A percentile compares a stretch with the other conserved stretches of the same genome.
Conservation (phyloP, 2,797 vertebrate species). For the Eulemur mongoz region DNA sequence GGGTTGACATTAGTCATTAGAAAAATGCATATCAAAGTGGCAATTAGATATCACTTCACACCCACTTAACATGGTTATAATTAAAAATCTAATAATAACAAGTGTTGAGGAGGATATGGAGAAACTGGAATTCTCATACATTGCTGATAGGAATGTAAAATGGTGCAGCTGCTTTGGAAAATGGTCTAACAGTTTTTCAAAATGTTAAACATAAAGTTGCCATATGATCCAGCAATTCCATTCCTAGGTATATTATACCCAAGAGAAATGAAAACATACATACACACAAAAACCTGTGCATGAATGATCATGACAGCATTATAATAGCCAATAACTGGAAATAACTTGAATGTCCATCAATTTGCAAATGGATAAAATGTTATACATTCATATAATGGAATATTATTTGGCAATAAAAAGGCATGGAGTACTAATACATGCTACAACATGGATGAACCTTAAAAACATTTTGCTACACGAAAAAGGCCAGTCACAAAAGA, state of each 20-base stretch:
- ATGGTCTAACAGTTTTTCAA: neutral
- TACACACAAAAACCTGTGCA: neutral
- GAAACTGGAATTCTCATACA: neutral
- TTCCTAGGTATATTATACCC: neutral
- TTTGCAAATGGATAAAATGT: neutral
- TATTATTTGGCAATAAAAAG: conserved; percentile 16
- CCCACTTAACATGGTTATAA: neutral
- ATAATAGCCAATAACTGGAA: neutral
- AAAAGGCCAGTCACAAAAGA: neutral
- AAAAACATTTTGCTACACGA: neutral
- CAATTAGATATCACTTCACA: conserved; percentile 2
- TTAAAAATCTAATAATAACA: neutral
- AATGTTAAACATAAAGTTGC: neutral
- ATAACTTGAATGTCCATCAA: neutral
- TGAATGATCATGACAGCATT: neutral
- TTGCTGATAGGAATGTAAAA: neutral
- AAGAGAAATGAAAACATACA: neutral
- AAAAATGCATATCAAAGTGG: neutral
- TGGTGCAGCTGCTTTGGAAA: neutral
- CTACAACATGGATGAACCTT: neutral
- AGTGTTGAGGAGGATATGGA: neutral
- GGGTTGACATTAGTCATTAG: neutral
- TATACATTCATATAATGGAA: neutral
- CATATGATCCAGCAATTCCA: neutral
- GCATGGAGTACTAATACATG: neutral